Conservation (phyloP, 1,140 invertebrate genomes). For the Tetramorium simillimum region DNA sequence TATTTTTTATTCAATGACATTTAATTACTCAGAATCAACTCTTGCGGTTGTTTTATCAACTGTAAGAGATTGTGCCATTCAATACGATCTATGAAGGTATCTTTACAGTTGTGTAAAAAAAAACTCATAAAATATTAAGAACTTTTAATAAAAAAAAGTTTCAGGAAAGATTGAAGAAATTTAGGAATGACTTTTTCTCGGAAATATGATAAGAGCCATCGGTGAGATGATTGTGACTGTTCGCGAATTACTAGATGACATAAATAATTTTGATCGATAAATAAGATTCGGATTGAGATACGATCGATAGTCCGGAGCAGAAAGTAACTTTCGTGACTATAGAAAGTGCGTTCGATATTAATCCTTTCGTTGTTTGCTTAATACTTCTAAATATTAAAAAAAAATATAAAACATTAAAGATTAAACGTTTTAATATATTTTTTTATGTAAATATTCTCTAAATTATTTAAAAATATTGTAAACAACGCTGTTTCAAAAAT, state of each 20-base stretch:
- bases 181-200: background rate
- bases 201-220: constrained; percentile 8
- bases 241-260: constrained; percentile 15
- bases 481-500: too few relatives aligned
- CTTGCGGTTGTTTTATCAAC: background rate
- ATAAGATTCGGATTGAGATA: background rate
- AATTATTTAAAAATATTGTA: background rate
- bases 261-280: constrained; percentile 21
- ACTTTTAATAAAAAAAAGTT: background rate
- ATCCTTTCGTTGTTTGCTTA: background rate
- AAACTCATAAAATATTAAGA: background rate
- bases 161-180: background rate
- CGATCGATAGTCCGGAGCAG: background rate
- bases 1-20: background rate
- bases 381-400: background rate
- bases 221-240: background rate
- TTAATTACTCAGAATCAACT: background rate
- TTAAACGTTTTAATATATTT: background rate
- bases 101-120: background rate
- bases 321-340: background rate
- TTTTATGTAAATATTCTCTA: background rate
- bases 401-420: background rate
- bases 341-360: background rate
- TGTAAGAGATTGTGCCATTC: background rate
- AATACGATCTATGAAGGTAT: background rate